These are phyloP conservation scores for Lamprotornis superbus DNA, from an alignment of 2,113 vertebrate species.

Conservation along the genomic window DNA sequence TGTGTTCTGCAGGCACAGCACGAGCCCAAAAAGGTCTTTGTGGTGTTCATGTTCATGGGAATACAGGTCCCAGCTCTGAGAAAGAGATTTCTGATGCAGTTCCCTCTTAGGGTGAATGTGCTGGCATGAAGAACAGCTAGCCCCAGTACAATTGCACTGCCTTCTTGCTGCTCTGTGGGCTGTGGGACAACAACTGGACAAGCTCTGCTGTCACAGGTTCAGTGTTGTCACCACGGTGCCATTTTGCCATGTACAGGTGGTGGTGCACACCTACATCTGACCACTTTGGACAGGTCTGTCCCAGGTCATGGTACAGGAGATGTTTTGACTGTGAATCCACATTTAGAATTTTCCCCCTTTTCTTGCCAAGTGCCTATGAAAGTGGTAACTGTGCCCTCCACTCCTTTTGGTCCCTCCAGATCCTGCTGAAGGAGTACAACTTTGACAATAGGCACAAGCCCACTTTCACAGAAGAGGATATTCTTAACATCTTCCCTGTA, in stretches of 20 bases:
- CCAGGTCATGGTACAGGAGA: neutral
- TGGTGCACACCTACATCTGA: neutral
- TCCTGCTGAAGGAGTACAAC: constrained; percentile 96
- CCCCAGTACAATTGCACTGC: neutral
- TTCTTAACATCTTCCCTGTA: constrained; percentile 97
- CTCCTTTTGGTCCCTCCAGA: constrained; percentile 65
- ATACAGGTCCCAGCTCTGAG: neutral
- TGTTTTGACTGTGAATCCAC: neutral
- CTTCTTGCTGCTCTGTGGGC: neutral
- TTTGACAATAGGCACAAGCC: constrained; percentile 97
- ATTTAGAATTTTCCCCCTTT: neutral
- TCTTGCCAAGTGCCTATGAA: neutral
- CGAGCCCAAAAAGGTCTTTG: fast-evolving
- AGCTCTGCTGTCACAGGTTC: neutral
- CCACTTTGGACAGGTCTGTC: neutral
- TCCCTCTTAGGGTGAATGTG: neutral
- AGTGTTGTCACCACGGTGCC: neutral
- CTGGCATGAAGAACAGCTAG: neutral
- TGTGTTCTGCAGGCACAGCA: neutral
- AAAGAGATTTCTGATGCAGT: neutral
- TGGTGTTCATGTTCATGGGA: neutral
- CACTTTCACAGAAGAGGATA: constrained; percentile 96
- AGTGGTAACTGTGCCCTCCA: neutral
- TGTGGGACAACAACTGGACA: neutral
- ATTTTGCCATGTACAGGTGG: neutral